Conservation (phyloP, 1,140 invertebrate species). For the Chlorops oryzae region DNA sequence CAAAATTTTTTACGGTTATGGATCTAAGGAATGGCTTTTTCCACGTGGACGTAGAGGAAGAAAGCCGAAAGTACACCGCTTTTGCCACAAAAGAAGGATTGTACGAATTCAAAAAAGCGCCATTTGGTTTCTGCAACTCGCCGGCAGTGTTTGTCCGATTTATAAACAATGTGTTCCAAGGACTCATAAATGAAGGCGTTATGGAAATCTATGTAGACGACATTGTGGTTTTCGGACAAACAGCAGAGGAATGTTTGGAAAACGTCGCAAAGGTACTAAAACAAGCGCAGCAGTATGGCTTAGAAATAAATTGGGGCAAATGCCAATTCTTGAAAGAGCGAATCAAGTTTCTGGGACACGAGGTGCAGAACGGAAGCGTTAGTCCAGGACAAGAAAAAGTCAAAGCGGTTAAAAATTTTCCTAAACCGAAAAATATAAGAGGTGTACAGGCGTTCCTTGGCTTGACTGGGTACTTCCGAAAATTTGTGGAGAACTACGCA, state of each 20-base stretch:
- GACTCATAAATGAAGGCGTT: not conserved
- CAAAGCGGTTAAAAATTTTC: constrained; percentile 18
- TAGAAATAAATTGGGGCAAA: constrained; percentile 19
- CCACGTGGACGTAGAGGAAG: not conserved
- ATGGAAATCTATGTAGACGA: constrained; percentile 17
- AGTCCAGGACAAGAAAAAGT: constrained; percentile 21
- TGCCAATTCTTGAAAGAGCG: constrained; percentile 12
- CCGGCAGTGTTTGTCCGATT: constrained; percentile 27
- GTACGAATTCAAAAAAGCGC: constrained; percentile 51
- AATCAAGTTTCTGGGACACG: constrained; percentile 27
- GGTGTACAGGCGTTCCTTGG: not conserved
- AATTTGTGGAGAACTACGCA: not conserved
- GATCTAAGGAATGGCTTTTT: constrained; percentile 13
- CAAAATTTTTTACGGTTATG: constrained; percentile 15
- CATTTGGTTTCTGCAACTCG: constrained; percentile 32
- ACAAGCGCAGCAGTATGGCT: constrained; percentile 3
- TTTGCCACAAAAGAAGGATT: constrained; percentile 23
- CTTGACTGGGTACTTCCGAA: not conserved
- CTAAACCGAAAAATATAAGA: constrained; percentile 9
- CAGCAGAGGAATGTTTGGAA: constrained; percentile 12
- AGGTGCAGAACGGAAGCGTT: constrained; percentile 15
- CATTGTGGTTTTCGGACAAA: constrained; percentile 12
- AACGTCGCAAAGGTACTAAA: constrained; percentile 6
- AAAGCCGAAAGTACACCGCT: not conserved
- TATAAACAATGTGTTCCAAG: not conserved